These are phyloP conservation scores for Drosophila crucigera DNA, from an alignment of 2,888 invertebrate genomes.

Conservation along the genomic window DNA sequence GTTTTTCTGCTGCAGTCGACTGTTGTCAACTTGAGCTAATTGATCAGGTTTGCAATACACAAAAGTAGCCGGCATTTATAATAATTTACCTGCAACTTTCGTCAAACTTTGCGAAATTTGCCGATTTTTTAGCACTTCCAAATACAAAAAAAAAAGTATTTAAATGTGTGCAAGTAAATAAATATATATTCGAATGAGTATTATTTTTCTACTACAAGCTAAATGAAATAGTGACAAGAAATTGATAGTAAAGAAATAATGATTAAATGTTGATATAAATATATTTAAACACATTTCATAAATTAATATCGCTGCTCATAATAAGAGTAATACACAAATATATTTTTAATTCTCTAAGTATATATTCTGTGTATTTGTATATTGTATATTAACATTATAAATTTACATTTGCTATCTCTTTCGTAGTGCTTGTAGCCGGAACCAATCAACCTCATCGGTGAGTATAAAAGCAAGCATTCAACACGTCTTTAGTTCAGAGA, in stretches of 20 bases:
- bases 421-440: background rate
- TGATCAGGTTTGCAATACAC: background rate
- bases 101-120: background rate
- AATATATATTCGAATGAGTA: background rate
- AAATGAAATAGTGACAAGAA: background rate
- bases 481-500: slow-evolving; percentile 13
- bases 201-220: background rate
- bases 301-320: background rate
- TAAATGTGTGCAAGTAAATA: background rate
- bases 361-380: background rate
- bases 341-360: background rate
- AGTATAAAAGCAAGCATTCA: slow-evolving; percentile 32
- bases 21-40: background rate
- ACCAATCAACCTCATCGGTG: background rate
- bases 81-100: background rate
- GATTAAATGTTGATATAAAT: background rate
- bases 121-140: rapidly evolving
- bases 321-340: rapidly evolving
- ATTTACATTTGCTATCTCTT: background rate
- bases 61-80: background rate
- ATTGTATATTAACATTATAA: background rate
- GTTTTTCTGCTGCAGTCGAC: slow-evolving; percentile 23
- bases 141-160: background rate
- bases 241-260: background rate
- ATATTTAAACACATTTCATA: background rate